Percentiles rank a stretch among this genome's conserved stretches.
These are phyloP conservation scores for Cataglyphis albicans DNA, from an alignment of 2,888 invertebrate genomes.

Conservation along the genomic window DNA sequence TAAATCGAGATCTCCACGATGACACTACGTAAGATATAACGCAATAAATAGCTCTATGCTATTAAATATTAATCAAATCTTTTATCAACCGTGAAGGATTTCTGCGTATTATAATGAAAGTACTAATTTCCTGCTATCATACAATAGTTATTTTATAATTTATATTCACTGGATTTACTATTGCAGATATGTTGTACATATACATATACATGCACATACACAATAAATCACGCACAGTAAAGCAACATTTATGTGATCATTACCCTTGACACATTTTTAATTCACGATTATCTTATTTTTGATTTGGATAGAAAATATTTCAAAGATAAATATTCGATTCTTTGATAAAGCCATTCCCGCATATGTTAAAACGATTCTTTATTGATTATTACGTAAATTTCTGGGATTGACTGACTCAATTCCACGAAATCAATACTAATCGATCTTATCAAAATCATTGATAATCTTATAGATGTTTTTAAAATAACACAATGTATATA, in stretches of 20 bases:
- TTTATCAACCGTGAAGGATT: constrained; percentile 22
- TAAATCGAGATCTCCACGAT: constrained; percentile 33
- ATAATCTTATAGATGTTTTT: constrained; percentile 4
- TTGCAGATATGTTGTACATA: neutral
- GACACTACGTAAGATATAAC: constrained; percentile 8
- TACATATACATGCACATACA: neutral
- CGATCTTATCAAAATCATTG: constrained; percentile 18
- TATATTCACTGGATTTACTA: neutral
- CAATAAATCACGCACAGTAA: neutral
- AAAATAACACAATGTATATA: neutral
- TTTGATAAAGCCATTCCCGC: neutral
- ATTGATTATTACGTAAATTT: neutral
- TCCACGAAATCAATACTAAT: constrained; percentile 18
- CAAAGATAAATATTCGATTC: constrained; percentile 1
- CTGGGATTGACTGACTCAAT: neutral
- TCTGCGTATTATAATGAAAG: constrained; percentile 8
- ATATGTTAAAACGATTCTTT: neutral
- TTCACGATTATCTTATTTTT: constrained; percentile 20
- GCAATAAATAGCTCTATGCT: neutral
- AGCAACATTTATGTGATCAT: neutral
- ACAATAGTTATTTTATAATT: constrained; percentile 25
- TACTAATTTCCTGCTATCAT: constrained; percentile 23
- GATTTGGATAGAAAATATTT: constrained; percentile 25
- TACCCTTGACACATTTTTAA: neutral
- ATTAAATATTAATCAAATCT: constrained; percentile 30